Evolutionary conservation across 2,888 invertebrate species (phyloP), one percentile per base, ranked within the genome.

Genomic region (Norana najaformis): DNA sequence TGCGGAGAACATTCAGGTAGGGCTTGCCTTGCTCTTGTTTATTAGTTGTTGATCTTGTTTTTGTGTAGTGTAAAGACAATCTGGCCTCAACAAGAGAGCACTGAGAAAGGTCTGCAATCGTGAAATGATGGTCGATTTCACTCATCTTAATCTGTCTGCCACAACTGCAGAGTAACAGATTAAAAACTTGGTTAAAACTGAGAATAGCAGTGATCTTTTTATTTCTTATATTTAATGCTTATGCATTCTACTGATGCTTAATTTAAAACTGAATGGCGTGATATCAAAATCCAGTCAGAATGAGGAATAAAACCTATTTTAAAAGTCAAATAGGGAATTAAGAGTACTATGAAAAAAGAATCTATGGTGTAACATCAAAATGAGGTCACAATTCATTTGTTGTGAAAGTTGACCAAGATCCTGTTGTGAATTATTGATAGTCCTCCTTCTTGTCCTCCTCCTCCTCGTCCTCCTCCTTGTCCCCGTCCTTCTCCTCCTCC

Each of bases 321-420:
- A 47, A 47, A 41, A 47, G 47, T 47, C 23, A 47, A 23, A 47
- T 23, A 47, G 1, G 23, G 2, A 23, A 23, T 8, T n/a, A n/a
- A 69, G 30, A 69, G 30, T 69, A 69, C 69, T 69, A 16, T n/a
- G 69, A 69, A 16, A 69, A 30, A n/a, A n/a, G 30, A 69, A 69
- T n/a, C 69, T n/a, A 69, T 69, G n/a, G 69, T 69, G 69, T 69
- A 69, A 69, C n/a, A n/a, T n/a, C n/a, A n/a, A 69, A 69, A 69
- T 30, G 69, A 69, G 69, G 16, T 69, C 30, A 69, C 69, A 69
- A 69, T n/a, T 69, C 30, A 69, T 69, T 69, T n/a, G n/a, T 69
- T 69, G n/a, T 69, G 69, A 69, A 69, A 30, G n/a, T 1, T n/a
- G n/a, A 69, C 69, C 69, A 69, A 69, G n/a, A 69, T 69, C 6